These are phyloP conservation scores for Nymphalis polychloros DNA, from an alignment of 2,888 invertebrate genomes.

Conservation along the genomic window DNA sequence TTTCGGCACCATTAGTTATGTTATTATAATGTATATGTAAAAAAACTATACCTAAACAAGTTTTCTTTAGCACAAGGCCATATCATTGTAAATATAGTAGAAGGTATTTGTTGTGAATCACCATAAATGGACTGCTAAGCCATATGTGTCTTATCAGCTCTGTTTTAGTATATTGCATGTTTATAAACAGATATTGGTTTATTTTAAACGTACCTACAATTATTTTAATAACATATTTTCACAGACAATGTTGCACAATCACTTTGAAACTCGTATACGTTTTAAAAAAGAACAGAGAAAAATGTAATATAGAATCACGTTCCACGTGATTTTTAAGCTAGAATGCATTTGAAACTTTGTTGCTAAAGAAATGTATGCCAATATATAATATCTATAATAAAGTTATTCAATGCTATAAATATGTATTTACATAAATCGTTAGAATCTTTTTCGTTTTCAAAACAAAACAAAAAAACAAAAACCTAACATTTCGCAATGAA, in stretches of 20 bases:
- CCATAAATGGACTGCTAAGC: background rate
- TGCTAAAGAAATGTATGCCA: too few species aligned
- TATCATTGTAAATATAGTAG: background rate
- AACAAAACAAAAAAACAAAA: conserved; percentile 12
- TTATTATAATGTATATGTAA: too few species aligned
- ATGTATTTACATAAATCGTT: too few species aligned
- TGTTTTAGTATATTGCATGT: conserved; percentile 3
- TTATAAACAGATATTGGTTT: conserved; percentile 5
- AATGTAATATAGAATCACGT: too few species aligned
- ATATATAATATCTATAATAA: too few species aligned
- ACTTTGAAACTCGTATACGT: background rate
- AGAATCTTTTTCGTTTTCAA: background rate
- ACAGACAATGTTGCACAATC: background rate
- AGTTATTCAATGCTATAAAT: too few species aligned
- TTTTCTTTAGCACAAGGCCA: background rate
- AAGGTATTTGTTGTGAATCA: conserved; percentile 3
- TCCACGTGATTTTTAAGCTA: too few species aligned
- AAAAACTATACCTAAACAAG: too few species aligned
- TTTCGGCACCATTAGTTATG: too few species aligned
- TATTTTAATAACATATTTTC: background rate
- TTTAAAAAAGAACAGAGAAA: background rate
- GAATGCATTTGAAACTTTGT: too few species aligned
- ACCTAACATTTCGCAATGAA: conserved; percentile 16
- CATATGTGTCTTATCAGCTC: conserved; percentile 20
- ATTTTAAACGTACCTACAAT: background rate